Evolutionary conservation across 2,888 invertebrate genomes (phyloP).

Genomic region (Tetragonula carbonaria): DNA sequence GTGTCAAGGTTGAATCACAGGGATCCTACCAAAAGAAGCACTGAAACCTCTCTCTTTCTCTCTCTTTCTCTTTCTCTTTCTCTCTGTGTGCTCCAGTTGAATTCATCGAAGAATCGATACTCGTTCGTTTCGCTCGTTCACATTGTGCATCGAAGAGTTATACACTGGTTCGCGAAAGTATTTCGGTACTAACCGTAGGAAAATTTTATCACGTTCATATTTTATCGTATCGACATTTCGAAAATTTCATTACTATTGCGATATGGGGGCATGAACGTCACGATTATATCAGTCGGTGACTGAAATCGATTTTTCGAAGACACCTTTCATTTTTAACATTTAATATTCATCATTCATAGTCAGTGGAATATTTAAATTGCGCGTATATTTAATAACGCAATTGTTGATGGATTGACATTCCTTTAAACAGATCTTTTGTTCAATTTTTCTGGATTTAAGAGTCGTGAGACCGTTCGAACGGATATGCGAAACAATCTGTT

Average conservation of each 20-base stretch:
- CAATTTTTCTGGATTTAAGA: no score
- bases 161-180: background rate
- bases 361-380: no score
- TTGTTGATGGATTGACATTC: background rate
- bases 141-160: background rate
- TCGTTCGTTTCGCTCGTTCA: conserved; percentile 4
- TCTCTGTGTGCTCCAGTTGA: conserved; percentile 5
- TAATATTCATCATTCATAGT: background rate
- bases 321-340: no score
- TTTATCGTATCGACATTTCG: background rate
- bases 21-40: conserved; percentile 11
- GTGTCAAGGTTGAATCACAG: conserved; percentile 35
- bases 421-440: no score
- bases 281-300: background rate
- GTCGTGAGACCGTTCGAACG: no score
- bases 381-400: no score
- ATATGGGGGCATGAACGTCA: background rate
- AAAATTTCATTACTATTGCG: background rate
- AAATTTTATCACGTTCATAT: background rate
- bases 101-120: conserved; percentile 41
- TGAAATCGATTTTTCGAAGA: background rate
- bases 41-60: background rate
- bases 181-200: background rate
- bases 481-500: no score
- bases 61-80: no score